These are phyloP conservation scores for Abscondita cerata DNA, from an alignment of 2,888 invertebrate genomes.

Conservation along the genomic window DNA sequence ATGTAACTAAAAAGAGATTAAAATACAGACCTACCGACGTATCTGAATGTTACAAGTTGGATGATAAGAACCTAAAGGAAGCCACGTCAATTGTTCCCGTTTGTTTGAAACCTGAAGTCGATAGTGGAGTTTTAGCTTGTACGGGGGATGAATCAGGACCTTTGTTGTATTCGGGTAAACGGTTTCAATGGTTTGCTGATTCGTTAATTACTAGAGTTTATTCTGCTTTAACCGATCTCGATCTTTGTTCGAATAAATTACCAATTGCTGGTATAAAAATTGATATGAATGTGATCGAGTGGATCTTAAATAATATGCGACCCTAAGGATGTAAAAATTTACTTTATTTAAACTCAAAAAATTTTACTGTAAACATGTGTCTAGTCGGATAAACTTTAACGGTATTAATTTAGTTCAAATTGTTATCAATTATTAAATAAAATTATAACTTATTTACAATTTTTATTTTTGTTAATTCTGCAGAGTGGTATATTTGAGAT, in stretches of 20 bases:
- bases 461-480: too few relatives aligned
- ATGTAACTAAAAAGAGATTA: conserved; percentile 3
- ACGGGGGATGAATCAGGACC: conserved; percentile 13
- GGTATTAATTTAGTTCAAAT: too few relatives aligned
- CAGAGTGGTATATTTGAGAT: too few relatives aligned
- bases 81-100: not conserved
- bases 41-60: not conserved
- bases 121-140: conserved; percentile 6
- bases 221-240: not conserved
- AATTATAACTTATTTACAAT: too few relatives aligned
- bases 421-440: too few relatives aligned
- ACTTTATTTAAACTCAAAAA: too few relatives aligned
- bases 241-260: conserved; percentile 6
- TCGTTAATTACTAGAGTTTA: conserved; percentile 8
- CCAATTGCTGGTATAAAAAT: conserved; percentile 11
- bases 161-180: not conserved
- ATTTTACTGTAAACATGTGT: too few relatives aligned
- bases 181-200: conserved; percentile 15
- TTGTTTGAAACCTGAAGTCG: not conserved
- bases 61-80: conserved; percentile 4
- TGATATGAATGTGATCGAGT: not conserved
- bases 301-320: conserved; percentile 10
- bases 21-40: not conserved
- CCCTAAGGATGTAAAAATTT: too few relatives aligned
- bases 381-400: too few relatives aligned